Conservation (phyloP, 2,113 vertebrate genomes). For the Lathamus discolor region DNA sequence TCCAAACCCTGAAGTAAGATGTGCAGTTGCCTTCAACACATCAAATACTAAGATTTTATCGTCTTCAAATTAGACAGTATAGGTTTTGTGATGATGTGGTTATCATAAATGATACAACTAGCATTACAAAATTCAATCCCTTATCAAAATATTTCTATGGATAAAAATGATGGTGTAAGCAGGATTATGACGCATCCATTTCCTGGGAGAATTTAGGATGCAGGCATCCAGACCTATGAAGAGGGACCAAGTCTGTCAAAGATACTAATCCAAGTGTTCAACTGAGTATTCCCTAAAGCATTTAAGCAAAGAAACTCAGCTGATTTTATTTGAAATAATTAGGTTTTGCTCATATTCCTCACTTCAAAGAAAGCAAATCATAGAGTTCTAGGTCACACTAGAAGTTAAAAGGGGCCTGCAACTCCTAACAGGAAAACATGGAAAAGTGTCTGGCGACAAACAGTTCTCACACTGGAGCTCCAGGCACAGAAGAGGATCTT, state of each 20-base stretch:
- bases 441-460: background rate
- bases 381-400: background rate
- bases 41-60: background rate
- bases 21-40: background rate
- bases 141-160: background rate
- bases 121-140: background rate
- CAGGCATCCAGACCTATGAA: background rate
- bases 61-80: background rate
- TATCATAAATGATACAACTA: rapidly evolving
- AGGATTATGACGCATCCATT: background rate
- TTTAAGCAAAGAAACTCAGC: background rate
- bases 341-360: background rate
- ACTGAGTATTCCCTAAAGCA: background rate
- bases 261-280: background rate
- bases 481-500: background rate
- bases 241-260: background rate
- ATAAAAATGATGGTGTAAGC: background rate
- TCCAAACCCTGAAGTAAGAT: background rate
- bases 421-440: background rate
- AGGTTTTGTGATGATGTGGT: background rate
- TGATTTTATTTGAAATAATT: background rate
- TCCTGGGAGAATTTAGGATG: background rate
- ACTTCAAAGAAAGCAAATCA: background rate
- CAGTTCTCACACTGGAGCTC: background rate
- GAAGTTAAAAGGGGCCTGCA: background rate